Conservation (phyloP, 2,888 invertebrate species). For the Sesamia inferens region DNA sequence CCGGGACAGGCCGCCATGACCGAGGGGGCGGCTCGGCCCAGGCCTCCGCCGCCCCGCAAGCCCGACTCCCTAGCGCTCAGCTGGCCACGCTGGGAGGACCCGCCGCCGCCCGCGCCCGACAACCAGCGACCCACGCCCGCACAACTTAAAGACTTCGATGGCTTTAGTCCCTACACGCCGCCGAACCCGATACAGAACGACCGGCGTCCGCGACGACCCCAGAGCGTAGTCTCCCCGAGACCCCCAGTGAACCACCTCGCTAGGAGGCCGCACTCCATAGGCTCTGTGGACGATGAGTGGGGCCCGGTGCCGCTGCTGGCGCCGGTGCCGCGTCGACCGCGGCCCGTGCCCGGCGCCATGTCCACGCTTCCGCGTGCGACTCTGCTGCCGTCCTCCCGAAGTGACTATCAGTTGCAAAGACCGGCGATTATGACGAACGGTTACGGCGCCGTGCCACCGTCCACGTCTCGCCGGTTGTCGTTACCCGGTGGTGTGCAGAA, state of each 20-base stretch:
- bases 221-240: slow-evolving; percentile 88
- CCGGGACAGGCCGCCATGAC: slow-evolving; percentile 83
- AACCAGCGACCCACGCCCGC: slow-evolving; percentile 64
- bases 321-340: slow-evolving; percentile 89
- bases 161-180: slow-evolving; percentile 90
- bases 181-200: slow-evolving; percentile 82
- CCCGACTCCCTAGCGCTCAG: slow-evolving; percentile 83
- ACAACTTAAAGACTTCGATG: slow-evolving; percentile 80
- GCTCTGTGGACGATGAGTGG: slow-evolving; percentile 86
- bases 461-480: slow-evolving; percentile 88
- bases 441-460: slow-evolving; percentile 87
- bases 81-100: slow-evolving; percentile 86
- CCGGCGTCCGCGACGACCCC: slow-evolving; percentile 85
- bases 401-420: slow-evolving; percentile 91
- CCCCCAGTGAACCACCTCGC: slow-evolving; percentile 74
- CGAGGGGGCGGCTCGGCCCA: slow-evolving; percentile 87
- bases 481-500: slow-evolving; percentile 88
- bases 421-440: slow-evolving; percentile 88
- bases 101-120: slow-evolving; percentile 88
- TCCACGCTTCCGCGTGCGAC: slow-evolving; percentile 86
- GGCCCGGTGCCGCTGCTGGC: slow-evolving; percentile 86
- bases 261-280: slow-evolving; percentile 91
- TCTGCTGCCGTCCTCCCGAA: slow-evolving; percentile 90
- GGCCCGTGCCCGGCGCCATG: slow-evolving; percentile 82
- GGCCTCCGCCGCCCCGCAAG: slow-evolving; percentile 89